Evolutionary conservation across 2,888 invertebrate species (phyloP).

Genomic region (Tridacna gigas): DNA sequence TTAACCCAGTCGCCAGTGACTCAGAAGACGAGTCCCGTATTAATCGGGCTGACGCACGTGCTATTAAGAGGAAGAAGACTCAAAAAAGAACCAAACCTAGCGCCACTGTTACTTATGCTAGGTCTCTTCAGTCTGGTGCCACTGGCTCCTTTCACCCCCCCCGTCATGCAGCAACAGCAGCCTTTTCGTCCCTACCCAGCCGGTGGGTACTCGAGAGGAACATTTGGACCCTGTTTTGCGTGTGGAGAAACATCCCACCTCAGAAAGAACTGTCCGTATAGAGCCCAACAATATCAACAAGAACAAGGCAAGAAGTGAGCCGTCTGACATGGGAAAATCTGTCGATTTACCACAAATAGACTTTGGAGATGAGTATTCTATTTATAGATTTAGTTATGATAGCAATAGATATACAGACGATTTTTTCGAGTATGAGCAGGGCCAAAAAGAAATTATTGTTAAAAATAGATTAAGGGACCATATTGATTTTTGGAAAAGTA

Average conservation of each 20-base stretch:
- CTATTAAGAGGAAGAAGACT: conserved; percentile 33
- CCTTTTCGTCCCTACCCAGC: background rate
- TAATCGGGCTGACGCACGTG: conserved; percentile 27
- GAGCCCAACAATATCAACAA: background rate
- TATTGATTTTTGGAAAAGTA: conserved; percentile 22
- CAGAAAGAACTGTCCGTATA: background rate
- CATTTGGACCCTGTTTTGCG: too few species aligned
- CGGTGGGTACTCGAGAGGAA: background rate
- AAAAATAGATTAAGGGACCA: conserved; percentile 27
- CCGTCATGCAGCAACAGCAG: background rate
- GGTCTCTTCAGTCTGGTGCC: too few species aligned
- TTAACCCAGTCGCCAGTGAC: conserved; percentile 39
- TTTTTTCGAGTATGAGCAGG: too few species aligned
- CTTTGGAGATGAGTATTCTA: conserved; percentile 28
- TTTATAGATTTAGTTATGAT: conserved; percentile 16
- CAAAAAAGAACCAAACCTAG: background rate
- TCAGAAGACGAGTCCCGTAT: conserved; percentile 40
- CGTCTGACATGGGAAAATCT: background rate
- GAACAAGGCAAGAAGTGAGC: background rate
- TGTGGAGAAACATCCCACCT: background rate
- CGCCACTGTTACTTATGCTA: background rate
- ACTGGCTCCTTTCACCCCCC: too few species aligned
- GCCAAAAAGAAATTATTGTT: too few species aligned
- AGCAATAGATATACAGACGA: conserved; percentile 28
- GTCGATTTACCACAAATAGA: too few species aligned